Conservation (phyloP, 2,113 vertebrate species). For the Tenebrosternarchus preto region DNA sequence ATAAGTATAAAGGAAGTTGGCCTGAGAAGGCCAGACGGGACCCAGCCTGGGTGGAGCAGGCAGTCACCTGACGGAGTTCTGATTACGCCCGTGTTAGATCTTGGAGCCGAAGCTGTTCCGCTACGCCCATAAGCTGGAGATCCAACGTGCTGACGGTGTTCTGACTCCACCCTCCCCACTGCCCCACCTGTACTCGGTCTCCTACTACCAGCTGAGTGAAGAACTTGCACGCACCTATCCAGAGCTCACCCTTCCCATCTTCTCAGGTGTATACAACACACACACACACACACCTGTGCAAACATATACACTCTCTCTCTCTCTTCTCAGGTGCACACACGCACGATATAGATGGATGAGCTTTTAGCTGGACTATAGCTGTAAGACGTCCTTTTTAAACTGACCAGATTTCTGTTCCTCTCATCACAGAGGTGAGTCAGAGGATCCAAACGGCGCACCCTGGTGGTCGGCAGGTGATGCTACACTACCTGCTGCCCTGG, state of each 20-base stretch:
- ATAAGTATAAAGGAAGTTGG: no score
- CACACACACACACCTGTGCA: no score
- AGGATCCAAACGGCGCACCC: slow-evolving; percentile 96
- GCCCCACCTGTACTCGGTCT: slow-evolving; percentile 94
- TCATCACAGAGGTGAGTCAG: slow-evolving; percentile 90
- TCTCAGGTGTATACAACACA: slow-evolving; percentile 83
- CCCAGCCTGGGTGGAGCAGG: no score
- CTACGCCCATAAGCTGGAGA: slow-evolving; percentile 97
- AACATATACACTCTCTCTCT: no score
- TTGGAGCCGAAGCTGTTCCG: slow-evolving; percentile 98
- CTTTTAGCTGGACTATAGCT: no score
- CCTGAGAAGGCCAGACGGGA: no score
- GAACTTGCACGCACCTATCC: slow-evolving; percentile 95
- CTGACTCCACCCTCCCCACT: slow-evolving; percentile 88
- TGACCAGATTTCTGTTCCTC: background rate
- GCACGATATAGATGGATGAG: no score
- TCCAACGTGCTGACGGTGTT: slow-evolving; percentile 88
- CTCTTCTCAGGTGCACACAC: no score
- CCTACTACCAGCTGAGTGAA: slow-evolving; percentile 96
- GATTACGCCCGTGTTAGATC: slow-evolving; percentile 74
- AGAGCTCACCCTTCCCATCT: slow-evolving; percentile 93
- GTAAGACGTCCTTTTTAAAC: background rate
- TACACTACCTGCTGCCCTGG: slow-evolving; percentile 97
- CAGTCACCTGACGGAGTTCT: no score
- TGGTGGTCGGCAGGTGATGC: slow-evolving; percentile 93